Conservation (phyloP, 2,797 vertebrate genomes). For the Philypnodon macrostomus region DNA sequence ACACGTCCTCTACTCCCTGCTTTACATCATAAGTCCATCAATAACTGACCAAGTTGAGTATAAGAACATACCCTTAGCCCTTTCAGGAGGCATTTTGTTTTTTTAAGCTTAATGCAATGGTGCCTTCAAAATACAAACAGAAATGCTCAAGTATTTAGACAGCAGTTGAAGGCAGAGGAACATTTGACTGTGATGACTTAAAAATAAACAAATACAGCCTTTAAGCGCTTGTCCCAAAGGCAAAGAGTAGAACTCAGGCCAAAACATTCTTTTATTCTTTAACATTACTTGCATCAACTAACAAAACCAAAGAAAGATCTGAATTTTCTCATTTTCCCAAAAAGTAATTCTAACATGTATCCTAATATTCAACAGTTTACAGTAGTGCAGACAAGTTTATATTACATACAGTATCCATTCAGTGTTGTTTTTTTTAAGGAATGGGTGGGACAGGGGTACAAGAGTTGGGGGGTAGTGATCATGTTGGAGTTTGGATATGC, state of each 20-base stretch:
- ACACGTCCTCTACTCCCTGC: slow-evolving; percentile 44
- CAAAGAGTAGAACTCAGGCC: slow-evolving; percentile 29
- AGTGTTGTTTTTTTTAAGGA: slow-evolving; percentile 39
- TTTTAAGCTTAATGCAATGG: slow-evolving; percentile 33
- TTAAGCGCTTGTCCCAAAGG: slow-evolving; percentile 21
- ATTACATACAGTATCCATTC: slow-evolving; percentile 58
- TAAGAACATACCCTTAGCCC: slow-evolving; percentile 55
- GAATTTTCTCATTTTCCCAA: slow-evolving; percentile 46
- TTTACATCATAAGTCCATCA: slow-evolving; percentile 42
- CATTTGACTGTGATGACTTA: slow-evolving; percentile 32
- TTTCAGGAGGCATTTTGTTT: slow-evolving; percentile 41
- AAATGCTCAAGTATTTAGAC: slow-evolving; percentile 14
- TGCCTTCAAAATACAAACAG: slow-evolving; percentile 20
- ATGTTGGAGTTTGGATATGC: slow-evolving; percentile 54
- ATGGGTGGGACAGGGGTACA: slow-evolving; percentile 22
- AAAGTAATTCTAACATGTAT: slow-evolving; percentile 60
- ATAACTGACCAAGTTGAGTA: slow-evolving; percentile 48
- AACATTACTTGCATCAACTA: slow-evolving; percentile 52
- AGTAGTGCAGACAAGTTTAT: slow-evolving; percentile 69
- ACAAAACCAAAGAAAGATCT: slow-evolving; percentile 34
- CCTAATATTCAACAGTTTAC: slow-evolving; percentile 64
- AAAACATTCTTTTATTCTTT: slow-evolving; percentile 55
- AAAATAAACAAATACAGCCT: slow-evolving; percentile 23
- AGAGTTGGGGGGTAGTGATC: neutral
- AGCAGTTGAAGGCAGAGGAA: slow-evolving; percentile 50